These are phyloP conservation scores for Myotis findleyi DNA, from an alignment of 2,797 vertebrate species.

Conservation along the genomic window DNA sequence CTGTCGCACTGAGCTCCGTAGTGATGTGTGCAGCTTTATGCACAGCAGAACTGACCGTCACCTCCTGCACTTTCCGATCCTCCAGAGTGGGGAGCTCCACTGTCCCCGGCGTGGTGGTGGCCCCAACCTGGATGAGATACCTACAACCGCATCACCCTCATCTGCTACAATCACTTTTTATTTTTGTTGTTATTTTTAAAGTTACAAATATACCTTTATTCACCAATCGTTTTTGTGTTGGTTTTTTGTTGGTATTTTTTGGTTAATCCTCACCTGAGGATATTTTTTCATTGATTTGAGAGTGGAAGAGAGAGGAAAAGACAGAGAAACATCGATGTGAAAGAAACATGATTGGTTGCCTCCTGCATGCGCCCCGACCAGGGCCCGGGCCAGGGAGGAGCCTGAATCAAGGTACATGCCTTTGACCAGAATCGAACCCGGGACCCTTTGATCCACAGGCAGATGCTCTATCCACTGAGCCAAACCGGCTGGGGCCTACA, in stretches of 20 bases:
- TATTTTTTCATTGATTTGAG: neutral
- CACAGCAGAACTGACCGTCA: constrained; percentile 94
- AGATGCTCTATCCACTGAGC: neutral
- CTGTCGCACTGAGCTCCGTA: constrained; percentile 96
- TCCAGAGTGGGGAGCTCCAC: constrained; percentile 91
- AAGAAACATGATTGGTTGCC: neutral
- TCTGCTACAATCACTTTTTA: constrained; percentile 59
- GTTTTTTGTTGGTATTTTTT: no score
- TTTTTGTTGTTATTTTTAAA: no score
- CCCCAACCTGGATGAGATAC: neutral
- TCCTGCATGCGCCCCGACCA: neutral
- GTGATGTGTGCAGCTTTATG: constrained; percentile 97
- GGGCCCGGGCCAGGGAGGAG: no score
- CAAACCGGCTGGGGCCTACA: constrained; percentile 39
- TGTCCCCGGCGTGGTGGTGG: constrained; percentile 88
- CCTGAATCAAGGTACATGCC: no score
- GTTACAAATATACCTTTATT: no score
- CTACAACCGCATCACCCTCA: constrained; percentile 83
- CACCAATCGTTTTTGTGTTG: no score
- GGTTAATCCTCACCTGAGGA: no score
- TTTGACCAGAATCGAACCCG: neutral
- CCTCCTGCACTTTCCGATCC: constrained; percentile 94
- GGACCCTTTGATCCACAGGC: neutral
- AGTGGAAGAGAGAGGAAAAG: neutral
- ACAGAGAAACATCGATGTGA: neutral